These are phyloP conservation scores for Himalopsyche phryganea DNA, from an alignment of 1,140 invertebrate species.

Conservation along the genomic window DNA sequence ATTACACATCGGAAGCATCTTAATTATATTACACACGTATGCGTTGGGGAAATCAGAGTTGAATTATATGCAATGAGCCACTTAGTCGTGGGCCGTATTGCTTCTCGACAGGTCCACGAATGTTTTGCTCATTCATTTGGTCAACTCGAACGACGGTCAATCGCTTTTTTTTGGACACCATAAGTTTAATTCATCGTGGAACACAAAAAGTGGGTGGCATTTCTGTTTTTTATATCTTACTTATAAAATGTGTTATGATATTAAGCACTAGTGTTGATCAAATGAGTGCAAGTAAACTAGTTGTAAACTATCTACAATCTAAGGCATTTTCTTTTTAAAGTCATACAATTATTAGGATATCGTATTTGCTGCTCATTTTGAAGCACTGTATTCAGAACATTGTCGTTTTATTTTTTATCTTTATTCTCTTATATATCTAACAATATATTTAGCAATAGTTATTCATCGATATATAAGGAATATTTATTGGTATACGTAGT, in stretches of 20 bases:
- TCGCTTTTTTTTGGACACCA: conserved; percentile 13
- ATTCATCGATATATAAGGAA: too few relatives aligned
- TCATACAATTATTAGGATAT: too few relatives aligned
- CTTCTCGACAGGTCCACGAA: conserved; percentile 35
- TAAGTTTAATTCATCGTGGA: neutral
- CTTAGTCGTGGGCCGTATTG: conserved; percentile 32
- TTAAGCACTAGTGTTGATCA: neutral
- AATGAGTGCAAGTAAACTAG: neutral
- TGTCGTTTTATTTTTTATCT: too few relatives aligned
- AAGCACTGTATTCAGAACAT: too few relatives aligned
- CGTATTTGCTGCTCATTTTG: too few relatives aligned
- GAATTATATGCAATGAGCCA: conserved; percentile 12
- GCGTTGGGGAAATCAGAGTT: neutral
- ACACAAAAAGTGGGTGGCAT: neutral
- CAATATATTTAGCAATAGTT: too few relatives aligned
- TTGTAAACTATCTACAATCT: neutral
- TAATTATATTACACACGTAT: too few relatives aligned
- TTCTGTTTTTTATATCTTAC: neutral
- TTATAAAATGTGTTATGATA: neutral
- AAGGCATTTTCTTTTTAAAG: too few relatives aligned
- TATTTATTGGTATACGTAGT: too few relatives aligned
- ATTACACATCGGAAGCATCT: too few relatives aligned
- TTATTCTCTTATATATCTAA: too few relatives aligned
- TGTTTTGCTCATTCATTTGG: conserved; percentile 15
- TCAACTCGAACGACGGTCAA: conserved; percentile 4